These are phyloP conservation scores for Torymus texanus DNA, from an alignment of 2,888 invertebrate genomes.

Conservation along the genomic window DNA sequence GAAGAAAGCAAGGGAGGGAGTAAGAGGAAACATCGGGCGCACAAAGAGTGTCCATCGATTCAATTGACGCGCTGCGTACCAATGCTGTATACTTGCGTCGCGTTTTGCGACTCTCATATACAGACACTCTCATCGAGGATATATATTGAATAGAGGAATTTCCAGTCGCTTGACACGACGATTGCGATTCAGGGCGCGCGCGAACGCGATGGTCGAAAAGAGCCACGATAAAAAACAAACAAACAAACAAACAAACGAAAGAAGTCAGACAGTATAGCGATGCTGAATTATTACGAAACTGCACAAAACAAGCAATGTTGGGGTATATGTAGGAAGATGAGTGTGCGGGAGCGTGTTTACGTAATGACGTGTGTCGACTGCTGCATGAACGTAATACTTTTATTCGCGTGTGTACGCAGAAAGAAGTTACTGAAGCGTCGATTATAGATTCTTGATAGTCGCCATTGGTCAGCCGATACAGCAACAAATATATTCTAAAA, in stretches of 20 bases:
- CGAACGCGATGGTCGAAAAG: background rate
- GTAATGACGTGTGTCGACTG: conserved; percentile 27
- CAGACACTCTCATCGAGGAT: no score
- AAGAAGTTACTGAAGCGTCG: background rate
- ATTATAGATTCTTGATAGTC: background rate
- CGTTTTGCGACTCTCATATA: background rate
- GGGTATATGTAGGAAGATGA: background rate
- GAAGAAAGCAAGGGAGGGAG: conserved; percentile 9
- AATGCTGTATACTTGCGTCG: background rate
- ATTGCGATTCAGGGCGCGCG: conserved; percentile 36
- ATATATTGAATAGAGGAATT: conserved; percentile 49
- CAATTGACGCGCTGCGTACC: conserved; percentile 32
- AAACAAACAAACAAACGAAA: background rate
- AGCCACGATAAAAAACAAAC: background rate
- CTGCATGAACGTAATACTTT: background rate
- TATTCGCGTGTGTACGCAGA: background rate
- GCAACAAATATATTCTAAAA: no score
- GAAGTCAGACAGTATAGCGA: background rate
- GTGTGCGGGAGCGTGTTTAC: conserved; percentile 20
- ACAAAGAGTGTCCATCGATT: conserved; percentile 49
- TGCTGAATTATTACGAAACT: background rate
- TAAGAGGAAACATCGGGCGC: conserved; percentile 23
- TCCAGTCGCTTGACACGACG: conserved; percentile 57
- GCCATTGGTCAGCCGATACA: no score
- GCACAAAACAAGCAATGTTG: background rate